Base-by-base conservation (phyloP, 2,888 invertebrate genomes). In the Sympetrum striolatum region DNA sequence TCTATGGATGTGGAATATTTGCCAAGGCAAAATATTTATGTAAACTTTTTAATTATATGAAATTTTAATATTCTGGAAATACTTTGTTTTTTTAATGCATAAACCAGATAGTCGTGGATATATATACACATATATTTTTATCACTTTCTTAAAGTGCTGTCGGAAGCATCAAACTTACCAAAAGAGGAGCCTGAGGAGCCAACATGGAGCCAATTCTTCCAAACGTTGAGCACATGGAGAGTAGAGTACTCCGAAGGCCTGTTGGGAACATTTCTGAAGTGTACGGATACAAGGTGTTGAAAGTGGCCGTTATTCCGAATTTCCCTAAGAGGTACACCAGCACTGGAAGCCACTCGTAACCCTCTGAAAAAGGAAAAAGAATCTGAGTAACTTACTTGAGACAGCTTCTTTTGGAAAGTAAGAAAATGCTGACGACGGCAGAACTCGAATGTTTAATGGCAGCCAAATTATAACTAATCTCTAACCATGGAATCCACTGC, bases 181-280 rank as follows among this genome's bases (percentile, higher is more conserved):
- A 93, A 64, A 96, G 93, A 25, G 96, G 96, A 18, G 96, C 96
- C 93, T 96, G 96, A 64, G 97, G 96, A 48, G 97, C 96, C 90
- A 96, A 93, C 93, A 96, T 95, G 25, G 96, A 96, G 22, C 97
- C 97, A 91, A 96, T 92, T 22, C 96, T 94, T 80, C 96, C 97
- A 92, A 96, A 95, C 94, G 96, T 96, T 86, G 96, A 96, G 93
- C 96, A 96, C 90, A 96, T 95, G 6, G 96, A 96, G 86, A 97
- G 94, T 92, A 96, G 94, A 31, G 96, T 96, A 92, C 96, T 96
- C 90, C 97, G 95, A 90, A 95, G 94, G 91, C 94, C 94, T 82
- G 97, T 97, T 15, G 97, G 97, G 93, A 96, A 97, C 93, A 97
- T 94, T 94, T 97, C 97, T 79, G 96, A 95, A 64, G 96, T 96